These are phyloP conservation scores for Parnassius smintheus DNA, from an alignment of 2,888 invertebrate species.

Conservation along the genomic window DNA sequence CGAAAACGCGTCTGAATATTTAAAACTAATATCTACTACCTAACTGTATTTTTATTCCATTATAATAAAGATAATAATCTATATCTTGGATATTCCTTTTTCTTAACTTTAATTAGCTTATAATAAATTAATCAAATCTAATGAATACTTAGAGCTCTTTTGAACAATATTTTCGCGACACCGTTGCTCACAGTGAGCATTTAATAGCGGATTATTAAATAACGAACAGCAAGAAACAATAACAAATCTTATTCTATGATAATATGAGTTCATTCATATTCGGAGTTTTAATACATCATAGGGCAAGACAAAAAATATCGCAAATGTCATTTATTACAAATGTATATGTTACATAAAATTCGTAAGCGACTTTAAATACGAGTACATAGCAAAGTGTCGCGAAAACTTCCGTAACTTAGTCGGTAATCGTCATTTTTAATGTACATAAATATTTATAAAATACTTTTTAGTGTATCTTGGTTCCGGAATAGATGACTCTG, in stretches of 20 bases:
- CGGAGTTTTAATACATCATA: too few relatives aligned
- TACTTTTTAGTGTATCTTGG: slow-evolving; percentile 46
- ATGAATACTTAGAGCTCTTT: slow-evolving; percentile 73
- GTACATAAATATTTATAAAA: slow-evolving; percentile 55
- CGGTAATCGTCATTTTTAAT: slow-evolving; percentile 46
- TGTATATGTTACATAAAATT: slow-evolving; percentile 8
- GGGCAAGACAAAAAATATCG: too few relatives aligned
- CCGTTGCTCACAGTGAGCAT: slow-evolving; percentile 65
- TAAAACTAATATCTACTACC: slow-evolving; percentile 57
- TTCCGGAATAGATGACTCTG: slow-evolving; percentile 52
- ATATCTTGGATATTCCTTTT: slow-evolving; percentile 77
- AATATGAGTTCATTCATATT: too few relatives aligned
- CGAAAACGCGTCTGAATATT: slow-evolving; percentile 54
- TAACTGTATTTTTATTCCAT: slow-evolving; percentile 46
- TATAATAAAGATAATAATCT: slow-evolving; percentile 53
- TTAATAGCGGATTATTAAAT: slow-evolving; percentile 31
- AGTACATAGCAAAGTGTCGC: slow-evolving; percentile 47
- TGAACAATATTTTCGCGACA: slow-evolving; percentile 56
- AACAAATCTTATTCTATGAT: neutral
- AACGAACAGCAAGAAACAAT: neutral
- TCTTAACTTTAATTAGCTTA: slow-evolving; percentile 67
- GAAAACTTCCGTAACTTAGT: slow-evolving; percentile 41
- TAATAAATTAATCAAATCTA: slow-evolving; percentile 75
- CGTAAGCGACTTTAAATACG: slow-evolving; percentile 3
- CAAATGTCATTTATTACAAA: too few relatives aligned